These are phyloP conservation scores for Nyctereutes procyonoides DNA, from an alignment of 2,113 vertebrate genomes.

Conservation along the genomic window DNA sequence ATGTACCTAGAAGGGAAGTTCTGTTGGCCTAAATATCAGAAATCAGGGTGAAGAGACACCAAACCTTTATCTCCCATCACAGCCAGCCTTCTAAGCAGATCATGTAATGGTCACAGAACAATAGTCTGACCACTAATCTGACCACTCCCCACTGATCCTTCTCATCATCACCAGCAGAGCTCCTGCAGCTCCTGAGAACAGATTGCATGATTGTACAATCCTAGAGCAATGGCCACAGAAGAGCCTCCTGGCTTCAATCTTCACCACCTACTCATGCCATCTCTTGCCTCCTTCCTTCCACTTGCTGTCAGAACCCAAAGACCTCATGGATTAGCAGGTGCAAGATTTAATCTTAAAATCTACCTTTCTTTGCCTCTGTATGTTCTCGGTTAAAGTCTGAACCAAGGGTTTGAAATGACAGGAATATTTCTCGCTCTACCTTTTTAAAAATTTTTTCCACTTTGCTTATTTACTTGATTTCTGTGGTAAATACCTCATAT, in stretches of 20 bases:
- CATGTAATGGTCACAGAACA: neutral
- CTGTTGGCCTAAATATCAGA: neutral
- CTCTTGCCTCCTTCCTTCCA: neutral
- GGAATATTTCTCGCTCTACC: neutral
- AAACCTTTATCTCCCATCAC: neutral
- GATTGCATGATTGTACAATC: neutral
- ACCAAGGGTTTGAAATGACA: neutral
- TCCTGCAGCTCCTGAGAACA: neutral
- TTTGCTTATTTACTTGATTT: neutral
- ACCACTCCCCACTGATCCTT: neutral
- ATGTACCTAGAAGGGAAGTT: neutral
- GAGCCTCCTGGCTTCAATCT: neutral
- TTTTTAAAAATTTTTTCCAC: neutral
- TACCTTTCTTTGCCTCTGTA: neutral
- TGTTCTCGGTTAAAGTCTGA: neutral
- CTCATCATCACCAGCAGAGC: neutral
- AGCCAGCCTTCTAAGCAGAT: neutral
- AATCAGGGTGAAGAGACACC: neutral
- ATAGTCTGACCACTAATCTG: neutral
- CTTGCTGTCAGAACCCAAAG: neutral
- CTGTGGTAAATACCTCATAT: neutral
- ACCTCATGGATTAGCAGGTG: neutral
- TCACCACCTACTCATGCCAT: neutral
- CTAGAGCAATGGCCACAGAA: neutral
- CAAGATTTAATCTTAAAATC: neutral